These are phyloP conservation scores for Pocillopora verrucosa DNA, from an alignment of 64 coral and sea anemone species.

Conservation along the genomic window DNA sequence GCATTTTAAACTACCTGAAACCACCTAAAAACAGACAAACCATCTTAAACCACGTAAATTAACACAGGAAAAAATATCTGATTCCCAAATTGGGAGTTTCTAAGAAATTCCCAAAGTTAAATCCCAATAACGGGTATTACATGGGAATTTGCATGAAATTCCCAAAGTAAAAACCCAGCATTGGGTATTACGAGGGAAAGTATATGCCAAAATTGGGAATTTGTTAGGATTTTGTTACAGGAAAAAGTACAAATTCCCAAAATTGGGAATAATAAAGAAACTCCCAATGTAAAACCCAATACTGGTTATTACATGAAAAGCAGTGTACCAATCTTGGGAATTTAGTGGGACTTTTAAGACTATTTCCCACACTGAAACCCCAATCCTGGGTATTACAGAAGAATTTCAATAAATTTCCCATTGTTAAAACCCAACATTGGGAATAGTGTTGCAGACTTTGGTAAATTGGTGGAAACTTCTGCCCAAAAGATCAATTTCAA, in stretches of 20 bases:
- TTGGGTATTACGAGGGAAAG: neutral
- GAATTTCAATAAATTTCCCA: neutral
- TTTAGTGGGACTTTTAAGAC: neutral
- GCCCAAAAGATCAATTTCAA: too few relatives aligned
- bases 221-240: neutral
- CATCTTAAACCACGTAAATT: too few relatives aligned
- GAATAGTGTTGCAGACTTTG: too few relatives aligned
- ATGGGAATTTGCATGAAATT: neutral
- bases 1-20: too few relatives aligned
- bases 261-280: neutral
- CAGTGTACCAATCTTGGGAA: neutral
- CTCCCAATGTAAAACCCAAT: too few relatives aligned
- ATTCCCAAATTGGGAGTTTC: too few relatives aligned
- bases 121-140: neutral
- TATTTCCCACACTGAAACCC: neutral
- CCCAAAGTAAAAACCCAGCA: neutral
- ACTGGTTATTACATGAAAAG: too few relatives aligned
- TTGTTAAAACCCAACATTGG: too few relatives aligned
- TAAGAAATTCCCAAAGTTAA: neutral
- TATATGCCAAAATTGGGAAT: neutral
- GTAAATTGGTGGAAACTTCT: too few relatives aligned
- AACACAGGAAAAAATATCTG: too few relatives aligned
- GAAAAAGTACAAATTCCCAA: constrained; percentile 6
- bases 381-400: neutral
- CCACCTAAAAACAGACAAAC: too few relatives aligned